Base-by-base conservation (phyloP, 2,797 vertebrate genomes). In the Aselliscus stoliczkanus region DNA sequence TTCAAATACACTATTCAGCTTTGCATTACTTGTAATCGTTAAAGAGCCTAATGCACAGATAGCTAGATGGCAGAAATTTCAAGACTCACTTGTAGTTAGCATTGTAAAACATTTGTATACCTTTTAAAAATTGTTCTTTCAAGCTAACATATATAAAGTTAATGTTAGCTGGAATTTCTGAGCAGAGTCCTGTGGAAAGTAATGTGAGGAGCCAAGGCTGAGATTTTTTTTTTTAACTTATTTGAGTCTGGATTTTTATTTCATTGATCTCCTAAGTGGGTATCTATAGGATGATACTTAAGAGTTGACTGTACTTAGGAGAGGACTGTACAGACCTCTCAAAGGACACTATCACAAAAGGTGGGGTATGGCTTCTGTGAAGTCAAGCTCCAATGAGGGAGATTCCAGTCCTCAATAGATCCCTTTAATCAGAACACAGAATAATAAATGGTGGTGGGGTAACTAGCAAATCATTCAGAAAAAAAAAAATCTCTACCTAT, bases 101-200 rank as follows among this genome's bases (percentile, higher is more conserved):
- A 94, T 56, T 85, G 50, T 67, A 82, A 75, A 88, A 86, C 34
- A 65, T 87, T 81, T 95, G 87, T 84, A 70, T 79, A 37, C 58
- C 44, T 83, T 90, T 67, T 64, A 81, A 86, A 84, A 81, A 34
- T 60, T 18, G 17, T 81, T 82, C 25, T 76, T 73, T 64, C 14
- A 58, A 42, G 29, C 54, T 75, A n/a, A 76, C n/a, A 82, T 72
- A 83, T 58, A 12, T 62, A 77, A 70, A 83, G 29, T 82, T 84
- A 58, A 80, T 60, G 62, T 88, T 62, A 56, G 31, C 27, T 96
- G 87, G 29, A 62, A 56, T 88, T 82, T 89, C 31, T 84, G 62
- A 93, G 44, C 39, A 62, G 42, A 88, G 27, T 27, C 79, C 56
- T 29, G 0, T 37, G 92, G 39, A 85, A 69, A 93, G 15, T 27